These are phyloP conservation scores for Pristionchus mayeri DNA, from an alignment of 2,888 invertebrate genomes.

Conservation along the genomic window DNA sequence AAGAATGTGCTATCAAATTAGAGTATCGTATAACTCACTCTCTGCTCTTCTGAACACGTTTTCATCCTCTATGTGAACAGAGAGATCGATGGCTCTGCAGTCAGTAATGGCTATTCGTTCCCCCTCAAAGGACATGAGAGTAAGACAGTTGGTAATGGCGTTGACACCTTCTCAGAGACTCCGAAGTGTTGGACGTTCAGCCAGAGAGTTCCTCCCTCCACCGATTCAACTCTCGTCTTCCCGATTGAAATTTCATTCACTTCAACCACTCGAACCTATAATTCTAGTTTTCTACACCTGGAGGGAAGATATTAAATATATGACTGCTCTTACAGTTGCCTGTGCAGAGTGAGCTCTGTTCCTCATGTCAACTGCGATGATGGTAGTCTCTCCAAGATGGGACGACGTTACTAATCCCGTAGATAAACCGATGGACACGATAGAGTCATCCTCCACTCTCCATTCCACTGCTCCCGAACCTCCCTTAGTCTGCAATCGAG, in stretches of 20 bases:
- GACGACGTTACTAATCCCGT: conserved; percentile 60
- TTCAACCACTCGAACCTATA: conserved; percentile 63
- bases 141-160: neutral
- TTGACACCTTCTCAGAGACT: neutral
- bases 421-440: conserved; percentile 60
- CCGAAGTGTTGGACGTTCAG: conserved; percentile 62
- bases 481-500: conserved; percentile 59
- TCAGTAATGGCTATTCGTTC: conserved; percentile 8
- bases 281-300: neutral
- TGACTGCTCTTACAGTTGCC: conserved; percentile 55
- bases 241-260: conserved; percentile 64
- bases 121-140: neutral
- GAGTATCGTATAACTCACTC: neutral
- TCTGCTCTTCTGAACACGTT: neutral
- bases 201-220: conserved; percentile 59
- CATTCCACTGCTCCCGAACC: conserved; percentile 68
- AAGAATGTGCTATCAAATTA: neutral
- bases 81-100: neutral
- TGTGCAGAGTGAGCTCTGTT: conserved; percentile 58
- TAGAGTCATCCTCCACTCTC: conserved; percentile 57
- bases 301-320: too few relatives aligned
- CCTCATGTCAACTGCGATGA: conserved; percentile 62
- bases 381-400: conserved; percentile 60
- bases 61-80: conserved; percentile 29
- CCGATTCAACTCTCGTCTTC: conserved; percentile 66